Percentiles rank a stretch among this genome's conserved stretches.
Evolutionary conservation across 2,797 vertebrate genomes (phyloP).

Genomic region (Leucoraja ocellata): DNA sequence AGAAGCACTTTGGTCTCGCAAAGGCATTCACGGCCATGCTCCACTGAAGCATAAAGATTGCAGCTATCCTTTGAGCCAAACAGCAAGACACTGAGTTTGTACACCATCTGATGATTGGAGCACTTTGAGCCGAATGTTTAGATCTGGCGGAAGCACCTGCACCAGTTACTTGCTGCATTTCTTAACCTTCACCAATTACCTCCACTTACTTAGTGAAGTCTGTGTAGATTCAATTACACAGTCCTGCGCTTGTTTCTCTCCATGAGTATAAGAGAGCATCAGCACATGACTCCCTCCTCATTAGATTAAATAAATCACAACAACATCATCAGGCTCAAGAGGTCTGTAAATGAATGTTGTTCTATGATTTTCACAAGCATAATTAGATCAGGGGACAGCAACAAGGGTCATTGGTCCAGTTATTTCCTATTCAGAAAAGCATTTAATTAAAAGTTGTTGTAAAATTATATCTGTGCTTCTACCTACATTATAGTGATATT

Average conservation of each 20-base stretch:
- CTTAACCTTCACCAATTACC: background rate
- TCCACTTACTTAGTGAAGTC: background rate
- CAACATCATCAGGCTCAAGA: background rate
- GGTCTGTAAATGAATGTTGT: background rate
- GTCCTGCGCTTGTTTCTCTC: background rate
- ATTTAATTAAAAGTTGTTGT: background rate
- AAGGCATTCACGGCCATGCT: background rate
- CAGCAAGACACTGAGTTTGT: too few species aligned
- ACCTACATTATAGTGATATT: background rate
- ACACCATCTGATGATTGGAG: background rate
- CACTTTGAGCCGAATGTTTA: background rate
- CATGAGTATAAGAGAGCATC: background rate
- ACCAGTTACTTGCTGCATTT: background rate
- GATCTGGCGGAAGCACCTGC: too few species aligned
- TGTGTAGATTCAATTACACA: background rate
- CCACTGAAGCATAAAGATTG: background rate
- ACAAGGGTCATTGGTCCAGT: background rate
- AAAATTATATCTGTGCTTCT: background rate
- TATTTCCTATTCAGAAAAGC: background rate
- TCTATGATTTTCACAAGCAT: slow-evolving; percentile 1
- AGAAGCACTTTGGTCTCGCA: too few species aligned
- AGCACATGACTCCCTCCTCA: background rate
- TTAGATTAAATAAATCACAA: background rate
- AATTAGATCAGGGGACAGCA: background rate
- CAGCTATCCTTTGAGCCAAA: background rate